Base-by-base conservation (phyloP, 1,140 invertebrate species). In the Drosophila chauvacae region DNA sequence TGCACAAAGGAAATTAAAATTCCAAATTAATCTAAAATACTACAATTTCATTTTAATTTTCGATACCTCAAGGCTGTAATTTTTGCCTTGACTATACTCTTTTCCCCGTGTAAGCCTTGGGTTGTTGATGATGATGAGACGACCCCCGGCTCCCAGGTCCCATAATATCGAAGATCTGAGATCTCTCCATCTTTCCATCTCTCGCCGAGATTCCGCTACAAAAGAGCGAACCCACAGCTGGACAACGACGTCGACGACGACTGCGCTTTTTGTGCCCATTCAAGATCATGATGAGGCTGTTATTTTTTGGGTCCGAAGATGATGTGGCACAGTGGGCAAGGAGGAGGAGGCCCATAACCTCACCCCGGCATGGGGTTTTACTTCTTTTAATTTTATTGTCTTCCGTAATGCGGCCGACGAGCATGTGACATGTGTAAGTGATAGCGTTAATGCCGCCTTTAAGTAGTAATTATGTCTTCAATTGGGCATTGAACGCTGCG, bases 281-380 rank as follows among this genome's bases (percentile, higher is more conserved):
- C 85, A 88, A 90, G 86, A 90, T 81, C 81, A 90, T 90, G 85
- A 90, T 90, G 85, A 79, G 81, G 85, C 85, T 90, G 64, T 90
- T 90, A 81, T 90, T 85, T 90, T 85, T 85, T 58, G 61, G 64
- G 41, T 41, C 77, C 80, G 57, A 59, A 44, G 63, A 68, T 64
- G 80, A 77, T 81, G 74, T 77, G 77, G 82, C 50, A 59, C 66
- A 30, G 53, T 65, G 62, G 16, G 14, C 28, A 48, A 63, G 51
- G 50, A 55, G 57, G 69, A 55, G 57, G 69, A 62, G 64, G 50
- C 35, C 39, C 58, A 47, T 59, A 37, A 70, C 79, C 45, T 39
- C 35, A 28, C 41, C 39, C 50, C 50, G 26, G 45, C 51, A 33
- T 51, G 30, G 60, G 1, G n/a, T 50, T 50, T 50, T 30, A n/a